Percentiles rank a stretch among this genome's conserved stretches.
phyloP scores from a whole-genome alignment of 1,140 invertebrate genomes.

The Halesus radiatus region DNA sequence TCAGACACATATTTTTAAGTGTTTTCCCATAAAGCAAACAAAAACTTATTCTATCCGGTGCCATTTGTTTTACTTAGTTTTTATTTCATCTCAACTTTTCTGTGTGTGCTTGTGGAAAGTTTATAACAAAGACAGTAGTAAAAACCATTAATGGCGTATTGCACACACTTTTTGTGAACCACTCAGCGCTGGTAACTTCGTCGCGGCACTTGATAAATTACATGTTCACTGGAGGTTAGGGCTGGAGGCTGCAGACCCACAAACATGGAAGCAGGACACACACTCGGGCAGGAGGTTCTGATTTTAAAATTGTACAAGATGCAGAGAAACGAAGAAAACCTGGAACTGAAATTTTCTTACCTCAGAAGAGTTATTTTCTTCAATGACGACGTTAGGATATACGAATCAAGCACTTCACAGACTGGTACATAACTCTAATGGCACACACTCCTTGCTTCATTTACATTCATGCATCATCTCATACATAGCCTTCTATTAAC shows the following conservation, averaged over 20 bases:
- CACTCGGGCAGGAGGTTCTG: too few relatives aligned
- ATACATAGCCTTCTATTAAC: too few relatives aligned
- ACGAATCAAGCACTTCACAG: too few relatives aligned
- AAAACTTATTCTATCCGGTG: neutral
- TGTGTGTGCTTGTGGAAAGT: neutral
- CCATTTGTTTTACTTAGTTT: conserved; percentile 20
- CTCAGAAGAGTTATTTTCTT: too few relatives aligned
- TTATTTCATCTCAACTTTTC: conserved; percentile 25
- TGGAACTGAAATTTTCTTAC: too few relatives aligned
- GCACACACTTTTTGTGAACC: neutral
- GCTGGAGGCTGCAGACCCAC: neutral
- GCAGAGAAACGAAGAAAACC: too few relatives aligned
- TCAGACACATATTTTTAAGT: neutral
- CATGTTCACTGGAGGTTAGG: conserved; percentile 20
- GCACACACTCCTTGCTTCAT: too few relatives aligned
- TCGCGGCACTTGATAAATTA: conserved; percentile 53
- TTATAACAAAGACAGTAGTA: conserved; percentile 17
- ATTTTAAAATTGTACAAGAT: too few relatives aligned
- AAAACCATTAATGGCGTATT: conserved; percentile 18
- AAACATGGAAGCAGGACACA: neutral
- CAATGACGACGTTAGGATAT: too few relatives aligned
- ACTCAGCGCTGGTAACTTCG: conserved; percentile 22
- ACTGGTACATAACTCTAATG: too few relatives aligned
- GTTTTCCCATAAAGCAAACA: neutral
- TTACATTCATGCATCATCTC: too few relatives aligned